phyloP scores from a whole-genome alignment of 1,140 invertebrate species.

The Luehdorfia chinensis region DNA sequence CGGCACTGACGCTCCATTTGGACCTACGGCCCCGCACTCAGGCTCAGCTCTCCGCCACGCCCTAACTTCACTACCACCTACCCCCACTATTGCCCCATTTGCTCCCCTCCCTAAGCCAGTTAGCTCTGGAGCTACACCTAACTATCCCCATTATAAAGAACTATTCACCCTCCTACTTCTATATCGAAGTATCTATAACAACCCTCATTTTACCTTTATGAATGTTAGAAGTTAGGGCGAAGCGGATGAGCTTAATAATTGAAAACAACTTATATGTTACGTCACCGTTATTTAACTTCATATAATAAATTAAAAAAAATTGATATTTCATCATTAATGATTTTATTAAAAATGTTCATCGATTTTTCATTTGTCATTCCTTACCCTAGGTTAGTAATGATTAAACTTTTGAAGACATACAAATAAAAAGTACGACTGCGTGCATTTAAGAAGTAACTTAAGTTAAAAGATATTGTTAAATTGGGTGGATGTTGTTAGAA shows the following conservation, averaged over 20 bases:
- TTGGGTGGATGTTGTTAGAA: conserved; percentile 10
- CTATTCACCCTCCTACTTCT: not conserved
- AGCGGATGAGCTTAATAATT: conserved; percentile 63
- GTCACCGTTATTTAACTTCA: conserved; percentile 28
- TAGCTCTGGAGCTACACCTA: too few relatives aligned
- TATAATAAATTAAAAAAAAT: not conserved
- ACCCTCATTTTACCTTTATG: conserved; percentile 4
- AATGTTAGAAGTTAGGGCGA: conserved; percentile 73
- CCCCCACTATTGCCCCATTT: too few relatives aligned
- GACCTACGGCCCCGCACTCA: conserved; percentile 79
- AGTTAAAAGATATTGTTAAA: not conserved
- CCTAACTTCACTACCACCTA: conserved; percentile 27
- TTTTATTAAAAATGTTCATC: not conserved
- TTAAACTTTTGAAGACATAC: conserved; percentile 21
- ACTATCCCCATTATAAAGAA: too few relatives aligned
- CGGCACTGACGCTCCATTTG: conserved; percentile 90
- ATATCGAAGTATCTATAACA: not conserved
- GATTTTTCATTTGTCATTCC: not conserved
- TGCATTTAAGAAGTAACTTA: conserved; percentile 1
- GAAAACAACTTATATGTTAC: conserved; percentile 21
- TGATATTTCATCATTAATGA: not conserved
- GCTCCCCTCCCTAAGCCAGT: too few relatives aligned
- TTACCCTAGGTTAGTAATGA: conserved; percentile 23
- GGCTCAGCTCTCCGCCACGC: conserved; percentile 61
- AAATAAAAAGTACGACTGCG: conserved; percentile 8